A percentile compares a stretch with the other conserved stretches of the same genome.
Conservation (phyloP, 2,113 vertebrate species). For the Gymnarchus niloticus region DNA sequence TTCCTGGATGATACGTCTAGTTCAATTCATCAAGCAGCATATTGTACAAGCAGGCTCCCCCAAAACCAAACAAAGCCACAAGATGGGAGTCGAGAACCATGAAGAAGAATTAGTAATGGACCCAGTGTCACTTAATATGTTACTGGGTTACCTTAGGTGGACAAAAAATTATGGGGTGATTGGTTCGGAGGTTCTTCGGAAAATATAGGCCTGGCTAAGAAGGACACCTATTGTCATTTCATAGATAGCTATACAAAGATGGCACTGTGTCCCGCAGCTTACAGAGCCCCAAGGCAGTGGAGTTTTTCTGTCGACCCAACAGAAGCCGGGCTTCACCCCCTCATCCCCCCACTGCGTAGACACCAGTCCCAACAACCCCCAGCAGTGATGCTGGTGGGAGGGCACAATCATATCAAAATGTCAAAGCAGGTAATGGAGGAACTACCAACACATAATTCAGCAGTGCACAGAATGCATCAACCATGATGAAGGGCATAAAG, state of each 20-base stretch:
- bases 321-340: neutral
- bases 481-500: neutral
- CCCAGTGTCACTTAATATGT: neutral
- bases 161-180: neutral
- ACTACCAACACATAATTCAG: neutral
- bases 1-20: neutral
- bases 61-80: neutral
- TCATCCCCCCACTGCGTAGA: neutral
- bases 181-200: neutral
- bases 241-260: neutral
- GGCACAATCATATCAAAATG: neutral
- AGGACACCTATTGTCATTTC: neutral
- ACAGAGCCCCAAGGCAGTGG: neutral
- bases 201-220: neutral
- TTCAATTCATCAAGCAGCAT: slow-evolving; percentile 14
- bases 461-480: neutral
- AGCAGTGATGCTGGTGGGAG: neutral
- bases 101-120: slow-evolving; percentile 1
- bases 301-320: neutral
- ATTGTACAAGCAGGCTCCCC: slow-evolving; percentile 15
- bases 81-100: neutral
- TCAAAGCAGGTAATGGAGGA: neutral
- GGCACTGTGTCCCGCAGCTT: slow-evolving; percentile 9
- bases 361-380: neutral
- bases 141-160: neutral